phyloP scores from a whole-genome alignment of 2,113 vertebrate species.

The Gymnorhina tibicen region DNA sequence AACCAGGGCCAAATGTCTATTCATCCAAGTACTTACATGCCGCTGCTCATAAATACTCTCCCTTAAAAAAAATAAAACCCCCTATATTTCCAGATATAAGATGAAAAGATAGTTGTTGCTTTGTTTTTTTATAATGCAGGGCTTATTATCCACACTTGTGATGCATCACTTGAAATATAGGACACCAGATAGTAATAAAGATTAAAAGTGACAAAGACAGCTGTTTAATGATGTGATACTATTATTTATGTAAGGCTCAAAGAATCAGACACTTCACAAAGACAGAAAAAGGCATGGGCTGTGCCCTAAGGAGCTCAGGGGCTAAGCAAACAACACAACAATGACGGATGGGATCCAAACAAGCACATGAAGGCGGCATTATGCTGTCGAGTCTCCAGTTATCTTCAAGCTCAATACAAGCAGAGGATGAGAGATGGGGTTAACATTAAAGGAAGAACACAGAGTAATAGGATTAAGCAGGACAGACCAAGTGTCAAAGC shows the following conservation, averaged over 20 bases:
- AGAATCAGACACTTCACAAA: background rate
- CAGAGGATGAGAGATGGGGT: constrained; percentile 4
- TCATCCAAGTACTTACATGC: background rate
- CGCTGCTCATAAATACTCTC: background rate
- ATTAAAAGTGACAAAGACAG: background rate
- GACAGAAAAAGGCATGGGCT: background rate
- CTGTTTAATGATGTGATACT: background rate
- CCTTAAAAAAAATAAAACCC: background rate
- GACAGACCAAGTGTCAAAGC: constrained; percentile 16
- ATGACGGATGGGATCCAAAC: background rate
- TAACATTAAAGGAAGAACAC: constrained; percentile 7
- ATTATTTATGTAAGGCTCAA: constrained; percentile 21
- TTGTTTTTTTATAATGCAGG: background rate
- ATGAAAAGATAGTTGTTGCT: background rate
- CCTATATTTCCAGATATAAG: background rate
- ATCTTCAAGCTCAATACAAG: constrained; percentile 20
- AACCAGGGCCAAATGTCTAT: background rate
- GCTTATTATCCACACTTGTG: background rate
- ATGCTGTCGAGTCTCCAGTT: background rate
- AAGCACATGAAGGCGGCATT: background rate
- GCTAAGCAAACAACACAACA: constrained; percentile 16
- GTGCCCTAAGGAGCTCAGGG: constrained; percentile 18
- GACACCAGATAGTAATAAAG: background rate
- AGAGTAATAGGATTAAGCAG: constrained; percentile 26
- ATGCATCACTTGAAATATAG: background rate